Evolutionary conservation across 2,888 invertebrate species (phyloP), one percentile per base, ranked within the genome.

Genomic region (Exocentrus adspersus): DNA sequence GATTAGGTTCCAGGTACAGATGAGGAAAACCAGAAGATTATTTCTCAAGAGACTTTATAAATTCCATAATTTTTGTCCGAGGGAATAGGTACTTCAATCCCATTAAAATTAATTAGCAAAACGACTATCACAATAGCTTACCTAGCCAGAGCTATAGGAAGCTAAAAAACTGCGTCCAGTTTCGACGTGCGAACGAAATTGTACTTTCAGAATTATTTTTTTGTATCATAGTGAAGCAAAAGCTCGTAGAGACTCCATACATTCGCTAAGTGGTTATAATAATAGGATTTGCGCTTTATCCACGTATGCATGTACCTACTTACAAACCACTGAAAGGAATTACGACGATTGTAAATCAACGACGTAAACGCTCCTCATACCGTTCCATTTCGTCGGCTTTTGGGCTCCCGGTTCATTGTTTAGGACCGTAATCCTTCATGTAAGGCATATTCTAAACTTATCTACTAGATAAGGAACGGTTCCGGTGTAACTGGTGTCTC

Each of bases 221-320:
- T 54, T 42, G 28, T 16, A 28, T 21, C 43, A 54, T 54, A 41
- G 54, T 54, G 21, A 41, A 14, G 45, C 28, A n/a, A 16, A 56
- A 45, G 45, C 56, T 41, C 19, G 16, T 10, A 6, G 32, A 19
- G 4, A 12, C 37, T 30, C 30, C 12, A 37, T 16, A 19, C 17
- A n/a, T 20, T 37, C 32, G 52, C 52, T 32, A 32, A 37, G 52
- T 19, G 37, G 41, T 20, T 42, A 42, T 21, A 53, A 53, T 53
- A 53, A 53, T 53, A 42, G 53, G 42, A 53, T 53, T 53, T 30
- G 37, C 37, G 53, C n/a, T n/a, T n/a, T n/a, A n/a, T n/a, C n/a
- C n/a, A n/a, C n/a, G n/a, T n/a, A n/a, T n/a, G n/a, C n/a, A 53
- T 53, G n/a, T 37, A n/a, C 12, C 24, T 24, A 5, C 24, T 5